Percentiles rank a stretch among this genome's conserved stretches.
phyloP scores from a whole-genome alignment of 2,797 vertebrate genomes.

The Liparis tanakae region DNA sequence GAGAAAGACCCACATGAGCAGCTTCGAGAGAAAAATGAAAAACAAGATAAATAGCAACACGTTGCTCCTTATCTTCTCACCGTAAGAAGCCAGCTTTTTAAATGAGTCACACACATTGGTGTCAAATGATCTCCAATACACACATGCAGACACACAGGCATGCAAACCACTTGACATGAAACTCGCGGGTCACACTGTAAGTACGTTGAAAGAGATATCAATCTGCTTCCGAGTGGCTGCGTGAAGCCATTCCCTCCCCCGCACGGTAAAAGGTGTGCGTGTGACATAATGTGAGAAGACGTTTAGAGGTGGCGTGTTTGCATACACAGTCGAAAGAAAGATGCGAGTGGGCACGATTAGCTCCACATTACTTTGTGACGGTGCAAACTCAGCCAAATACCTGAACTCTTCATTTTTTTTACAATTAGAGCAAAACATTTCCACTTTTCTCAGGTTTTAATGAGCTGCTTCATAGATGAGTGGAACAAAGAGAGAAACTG shows the following conservation, averaged over 20 bases:
- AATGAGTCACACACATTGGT: neutral
- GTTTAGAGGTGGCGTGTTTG: neutral
- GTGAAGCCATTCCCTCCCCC: neutral
- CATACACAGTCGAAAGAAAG: neutral
- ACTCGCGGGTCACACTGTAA: neutral
- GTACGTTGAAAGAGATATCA: neutral
- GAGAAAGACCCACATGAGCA: constrained; percentile 25
- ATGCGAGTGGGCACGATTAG: neutral
- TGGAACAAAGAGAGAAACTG: neutral
- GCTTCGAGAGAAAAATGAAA: constrained; percentile 9
- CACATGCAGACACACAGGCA: neutral
- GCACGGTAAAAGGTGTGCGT: neutral
- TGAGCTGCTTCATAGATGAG: neutral
- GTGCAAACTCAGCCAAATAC: neutral
- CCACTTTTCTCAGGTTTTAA: neutral
- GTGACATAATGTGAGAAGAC: neutral
- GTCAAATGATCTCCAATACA: neutral
- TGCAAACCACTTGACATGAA: neutral
- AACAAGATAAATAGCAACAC: neutral
- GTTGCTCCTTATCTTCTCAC: neutral
- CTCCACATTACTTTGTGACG: neutral
- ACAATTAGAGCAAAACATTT: neutral
- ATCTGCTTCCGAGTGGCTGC: neutral
- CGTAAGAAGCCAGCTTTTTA: neutral
- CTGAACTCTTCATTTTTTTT: neutral